Base-by-base conservation (phyloP, 2,797 vertebrate genomes). In the Pseudochirops cupreus region DNA sequence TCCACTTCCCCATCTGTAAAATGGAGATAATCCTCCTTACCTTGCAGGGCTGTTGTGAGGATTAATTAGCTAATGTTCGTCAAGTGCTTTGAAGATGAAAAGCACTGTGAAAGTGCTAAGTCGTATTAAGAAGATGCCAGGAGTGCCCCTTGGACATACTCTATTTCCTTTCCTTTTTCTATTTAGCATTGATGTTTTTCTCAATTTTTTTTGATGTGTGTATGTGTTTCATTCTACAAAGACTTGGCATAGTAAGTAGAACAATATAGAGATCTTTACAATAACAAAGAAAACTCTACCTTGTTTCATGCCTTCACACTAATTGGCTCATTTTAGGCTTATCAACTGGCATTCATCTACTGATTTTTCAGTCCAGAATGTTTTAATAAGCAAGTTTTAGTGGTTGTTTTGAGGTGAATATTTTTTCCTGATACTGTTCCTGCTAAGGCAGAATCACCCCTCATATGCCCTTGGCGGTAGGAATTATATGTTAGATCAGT, bases 61-160 rank as follows among this genome's bases (percentile, higher is more conserved):
- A 97, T 98, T 98, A 98, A 97, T 97, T 98, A 98, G 94, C 95
- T 96, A 93, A 96, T 96, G 94, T 97, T 96, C 91, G 59, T 97
- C 96, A 97, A 97, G 97, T 95, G 93, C 96, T 98, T 97, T 97
- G 98, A 98, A 98, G 97, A 97, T 98, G 96, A 97, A 98, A 97
- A 97, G 96, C 59, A 96, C 96, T 93, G 95, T 93, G 95, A 91
- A 96, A 94, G 90, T 57, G 91, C 97, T 97, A 93, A 96, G 93
- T 29, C 91, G 92, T 93, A 92, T 96, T 96, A 96, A 91, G 94
- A 94, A 91, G 94, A 97, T 92, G 91, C 91, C 90, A 74, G 16
- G 6, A 94, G 93, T 55, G 56, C 87, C 93, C 82, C 46, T 93
- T 95, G 94, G 50, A 94, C 90, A 56, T 87, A n/a, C 93, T 96